Evolutionary conservation across 2,888 invertebrate genomes (phyloP), one percentile per base, ranked within the genome.

Genomic region (Pseudeuparius sepicola): DNA sequence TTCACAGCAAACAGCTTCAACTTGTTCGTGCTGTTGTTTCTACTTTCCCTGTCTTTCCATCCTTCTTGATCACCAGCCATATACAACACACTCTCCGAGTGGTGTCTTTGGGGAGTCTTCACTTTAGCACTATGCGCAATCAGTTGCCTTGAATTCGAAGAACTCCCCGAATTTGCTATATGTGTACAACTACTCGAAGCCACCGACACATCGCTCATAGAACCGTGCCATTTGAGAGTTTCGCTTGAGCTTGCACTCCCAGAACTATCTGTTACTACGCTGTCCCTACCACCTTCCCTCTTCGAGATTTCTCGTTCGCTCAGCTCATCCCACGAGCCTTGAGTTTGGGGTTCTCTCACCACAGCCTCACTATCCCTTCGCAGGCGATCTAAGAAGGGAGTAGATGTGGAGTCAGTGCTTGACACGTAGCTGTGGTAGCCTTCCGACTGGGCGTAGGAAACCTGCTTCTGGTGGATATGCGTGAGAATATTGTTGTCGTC

Each of bases 391-490:
- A 83, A 61, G 59, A 84, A 80, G 18, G 83, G 83, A 4, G 83
- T 82, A 26, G 75, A 75, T 32, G 77, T 78, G 5, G 79, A 79
- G 57, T 82, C 81, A 23, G 79, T 77, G 53, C 80, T 78, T 39
- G 80, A 79, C 14, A 83, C 81, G 59, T 83, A 83, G 57, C 81
- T 80, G 57, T 82, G 82, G 59, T 82, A 83, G 32, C 81, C 81
- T 62, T 83, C 82, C 33, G 80, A 80, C 53, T 82, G 81, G 31
- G 82, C 82, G 61, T 83, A 82, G 33, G 79, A 79, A 24, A 77
- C 70, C 53, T 80, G 79, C 52, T 78, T 79, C 48, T 78, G 78
- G 56, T 79, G 79, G 47, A 71, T 66, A 49, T 68, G 70, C 30
- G 61, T 62, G 29, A 65, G 50, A 10, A 56, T 51, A 16, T 44